Conservation (phyloP, 1,140 invertebrate species). For the Lordiphosa collinella region DNA sequence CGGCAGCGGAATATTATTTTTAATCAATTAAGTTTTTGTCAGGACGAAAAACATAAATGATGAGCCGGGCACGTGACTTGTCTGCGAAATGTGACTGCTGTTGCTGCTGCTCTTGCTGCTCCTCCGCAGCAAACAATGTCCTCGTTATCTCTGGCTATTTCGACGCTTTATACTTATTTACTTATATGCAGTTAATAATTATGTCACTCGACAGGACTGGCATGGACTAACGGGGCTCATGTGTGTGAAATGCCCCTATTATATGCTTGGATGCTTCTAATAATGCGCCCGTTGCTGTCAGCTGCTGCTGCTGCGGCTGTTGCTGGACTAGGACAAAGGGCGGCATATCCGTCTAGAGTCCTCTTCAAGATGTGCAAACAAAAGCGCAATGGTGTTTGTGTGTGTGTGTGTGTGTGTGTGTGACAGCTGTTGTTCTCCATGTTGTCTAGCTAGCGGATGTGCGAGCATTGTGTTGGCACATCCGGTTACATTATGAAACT, state of each 20-base stretch:
- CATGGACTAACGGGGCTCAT: conserved; percentile 5
- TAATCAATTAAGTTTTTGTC: conserved; percentile 71
- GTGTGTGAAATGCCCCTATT: conserved; percentile 65
- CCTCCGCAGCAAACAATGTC: conserved; percentile 39
- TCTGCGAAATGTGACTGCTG: conserved; percentile 46
- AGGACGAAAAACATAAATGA: conserved; percentile 53
- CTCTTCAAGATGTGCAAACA: conserved; percentile 64
- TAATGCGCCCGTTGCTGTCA: conserved; percentile 72
- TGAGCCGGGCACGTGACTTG: conserved; percentile 63
- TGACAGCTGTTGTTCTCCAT: conserved; percentile 68
- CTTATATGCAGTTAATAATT: conserved; percentile 75
- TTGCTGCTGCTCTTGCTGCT: background rate
- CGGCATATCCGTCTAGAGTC: conserved; percentile 19
- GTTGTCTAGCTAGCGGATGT: conserved; percentile 72
- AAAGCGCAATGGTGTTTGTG: conserved; percentile 52
- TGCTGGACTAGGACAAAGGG: conserved; percentile 47
- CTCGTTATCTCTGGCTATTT: conserved; percentile 69
- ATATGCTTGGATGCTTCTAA: conserved; percentile 74
- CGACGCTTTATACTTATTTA: conserved; percentile 72
- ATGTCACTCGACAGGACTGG: conserved; percentile 51
- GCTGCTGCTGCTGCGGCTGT: background rate
- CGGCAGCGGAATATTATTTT: conserved; percentile 59
- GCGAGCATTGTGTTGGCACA: conserved; percentile 77
- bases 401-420: conserved; percentile 40
- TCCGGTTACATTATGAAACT: conserved; percentile 77